Conservation (phyloP, 2,888 invertebrate species). For the Apodemia mormo region DNA sequence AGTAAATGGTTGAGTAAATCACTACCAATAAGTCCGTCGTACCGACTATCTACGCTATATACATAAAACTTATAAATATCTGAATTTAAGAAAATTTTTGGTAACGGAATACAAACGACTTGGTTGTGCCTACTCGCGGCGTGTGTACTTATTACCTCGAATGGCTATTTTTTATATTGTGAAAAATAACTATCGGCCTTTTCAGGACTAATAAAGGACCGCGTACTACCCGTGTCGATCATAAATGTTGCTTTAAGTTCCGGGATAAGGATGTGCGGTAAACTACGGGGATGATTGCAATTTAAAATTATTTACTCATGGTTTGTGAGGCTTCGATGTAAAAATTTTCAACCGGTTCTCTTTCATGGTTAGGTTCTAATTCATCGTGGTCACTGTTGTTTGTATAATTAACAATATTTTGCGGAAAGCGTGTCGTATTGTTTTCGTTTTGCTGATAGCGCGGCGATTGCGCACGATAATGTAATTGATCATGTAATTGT, state of each 20-base stretch:
- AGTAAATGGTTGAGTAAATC: slow-evolving; percentile 34
- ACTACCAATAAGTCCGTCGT: slow-evolving; percentile 34
- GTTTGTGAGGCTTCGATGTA: neutral
- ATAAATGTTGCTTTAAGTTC: slow-evolving; percentile 32
- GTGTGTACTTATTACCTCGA: slow-evolving; percentile 35
- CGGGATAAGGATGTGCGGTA: slow-evolving; percentile 12
- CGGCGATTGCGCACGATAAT: neutral
- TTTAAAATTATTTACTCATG: slow-evolving; percentile 19
- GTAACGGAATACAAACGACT: slow-evolving; percentile 29
- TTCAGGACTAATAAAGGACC: slow-evolving; percentile 31
- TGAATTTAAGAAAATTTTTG: slow-evolving; percentile 23
- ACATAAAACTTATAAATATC: slow-evolving; percentile 31
- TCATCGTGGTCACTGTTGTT: slow-evolving; percentile 7
- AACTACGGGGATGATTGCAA: slow-evolving; percentile 8
- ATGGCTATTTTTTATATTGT: slow-evolving; percentile 26
- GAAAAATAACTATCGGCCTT: slow-evolving; percentile 29
- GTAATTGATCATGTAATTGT: no score
- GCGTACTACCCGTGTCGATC: slow-evolving; percentile 36
- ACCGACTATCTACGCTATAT: slow-evolving; percentile 28
- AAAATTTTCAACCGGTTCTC: neutral
- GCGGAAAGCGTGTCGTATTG: neutral
- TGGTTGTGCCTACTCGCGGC: slow-evolving; percentile 31
- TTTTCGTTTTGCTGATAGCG: neutral
- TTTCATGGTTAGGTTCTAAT: slow-evolving; percentile 1
- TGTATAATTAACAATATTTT: neutral